These are phyloP conservation scores for Mustelus asterias DNA, from an alignment of 2,113 vertebrate genomes.

Conservation along the genomic window DNA sequence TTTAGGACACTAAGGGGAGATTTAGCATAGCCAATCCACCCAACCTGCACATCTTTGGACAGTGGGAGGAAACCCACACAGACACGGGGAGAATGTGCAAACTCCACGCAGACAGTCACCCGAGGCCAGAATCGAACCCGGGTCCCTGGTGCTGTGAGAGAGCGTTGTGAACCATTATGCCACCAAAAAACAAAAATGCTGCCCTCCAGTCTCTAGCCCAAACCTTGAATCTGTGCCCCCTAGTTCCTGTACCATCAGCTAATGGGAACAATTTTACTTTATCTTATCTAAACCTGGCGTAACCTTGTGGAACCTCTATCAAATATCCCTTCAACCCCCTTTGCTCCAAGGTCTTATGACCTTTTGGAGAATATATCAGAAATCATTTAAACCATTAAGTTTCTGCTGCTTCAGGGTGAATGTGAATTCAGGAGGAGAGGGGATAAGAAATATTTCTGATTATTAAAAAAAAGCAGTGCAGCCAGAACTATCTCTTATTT, in stretches of 20 bases:
- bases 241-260: neutral
- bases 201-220: neutral
- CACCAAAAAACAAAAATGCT: neutral
- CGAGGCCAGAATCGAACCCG: no score
- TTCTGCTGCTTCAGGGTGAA: neutral
- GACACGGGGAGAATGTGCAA: no score
- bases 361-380: neutral
- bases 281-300: neutral
- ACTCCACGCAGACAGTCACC: no score
- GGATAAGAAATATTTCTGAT: neutral
- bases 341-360: neutral
- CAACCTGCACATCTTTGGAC: no score
- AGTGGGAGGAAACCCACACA: no score
- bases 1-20: no score
- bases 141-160: no score
- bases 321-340: neutral
- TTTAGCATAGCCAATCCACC: no score
- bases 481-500: neutral
- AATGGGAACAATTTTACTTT: neutral
- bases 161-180: no score
- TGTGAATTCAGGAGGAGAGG: neutral
- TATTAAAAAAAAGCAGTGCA: neutral
- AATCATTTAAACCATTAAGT: neutral
- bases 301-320: neutral
- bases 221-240: neutral